Percentiles rank a stretch among this genome's conserved stretches.
These are phyloP conservation scores for Smittia aterrima DNA, from an alignment of 2,888 invertebrate genomes.

Conservation along the genomic window DNA sequence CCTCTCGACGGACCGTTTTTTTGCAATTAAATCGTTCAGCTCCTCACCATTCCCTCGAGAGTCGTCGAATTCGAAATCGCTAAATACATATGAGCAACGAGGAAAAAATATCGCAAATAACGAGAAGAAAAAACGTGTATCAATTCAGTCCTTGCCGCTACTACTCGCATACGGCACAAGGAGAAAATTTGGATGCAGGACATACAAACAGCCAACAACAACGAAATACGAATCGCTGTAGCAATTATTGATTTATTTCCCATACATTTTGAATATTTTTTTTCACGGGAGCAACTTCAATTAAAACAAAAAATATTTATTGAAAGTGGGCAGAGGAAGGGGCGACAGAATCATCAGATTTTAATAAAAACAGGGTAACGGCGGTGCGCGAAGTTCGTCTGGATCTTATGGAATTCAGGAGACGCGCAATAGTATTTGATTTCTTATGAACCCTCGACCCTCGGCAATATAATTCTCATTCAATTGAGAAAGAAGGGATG, in stretches of 20 bases:
- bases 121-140: neutral
- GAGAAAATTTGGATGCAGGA: conserved; percentile 3
- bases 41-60: neutral
- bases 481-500: no score
- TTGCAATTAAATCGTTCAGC: conserved; percentile 33
- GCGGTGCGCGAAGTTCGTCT: neutral
- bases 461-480: no score
- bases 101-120: neutral
- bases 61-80: neutral
- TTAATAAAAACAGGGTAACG: neutral
- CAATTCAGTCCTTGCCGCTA: no score
- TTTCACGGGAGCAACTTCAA: neutral
- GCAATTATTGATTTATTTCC: conserved; percentile 31
- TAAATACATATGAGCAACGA: neutral
- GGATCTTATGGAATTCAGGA: neutral
- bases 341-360: no score
- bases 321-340: neutral
- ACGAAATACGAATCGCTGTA: neutral
- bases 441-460: no score
- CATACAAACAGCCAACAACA: neutral
- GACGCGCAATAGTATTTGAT: neutral
- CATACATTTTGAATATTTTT: neutral
- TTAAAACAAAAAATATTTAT: neutral
- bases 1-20: neutral
- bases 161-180: neutral